These are phyloP conservation scores for Ginglymostoma cirratum DNA, from an alignment of 2,113 vertebrate genomes.

Conservation along the genomic window DNA sequence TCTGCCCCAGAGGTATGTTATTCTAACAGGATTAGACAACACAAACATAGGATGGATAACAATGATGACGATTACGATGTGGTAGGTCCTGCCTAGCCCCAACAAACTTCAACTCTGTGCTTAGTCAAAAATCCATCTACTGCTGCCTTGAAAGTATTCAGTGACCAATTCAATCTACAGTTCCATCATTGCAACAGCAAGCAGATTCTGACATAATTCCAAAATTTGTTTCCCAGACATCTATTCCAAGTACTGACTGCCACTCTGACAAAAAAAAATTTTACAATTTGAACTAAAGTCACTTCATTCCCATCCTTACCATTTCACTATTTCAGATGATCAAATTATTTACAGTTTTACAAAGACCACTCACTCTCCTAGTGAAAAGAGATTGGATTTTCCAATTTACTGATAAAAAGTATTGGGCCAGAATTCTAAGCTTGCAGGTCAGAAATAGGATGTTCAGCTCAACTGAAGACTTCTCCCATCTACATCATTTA, in stretches of 20 bases:
- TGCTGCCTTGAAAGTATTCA: too few relatives aligned
- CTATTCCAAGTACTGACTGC: not conserved
- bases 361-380: not conserved
- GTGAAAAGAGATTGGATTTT: not conserved
- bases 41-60: too few relatives aligned
- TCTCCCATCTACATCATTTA: not conserved
- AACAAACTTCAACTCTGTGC: too few relatives aligned
- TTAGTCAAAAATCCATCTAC: too few relatives aligned
- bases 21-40: too few relatives aligned
- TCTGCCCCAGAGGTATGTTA: too few relatives aligned
- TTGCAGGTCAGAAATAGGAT: not conserved
- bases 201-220: not conserved
- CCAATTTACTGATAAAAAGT: not conserved
- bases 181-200: not conserved
- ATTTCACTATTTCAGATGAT: not conserved
- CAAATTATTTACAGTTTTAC: not conserved
- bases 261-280: not conserved
- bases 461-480: not conserved
- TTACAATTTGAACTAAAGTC: not conserved
- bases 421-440: not conserved
- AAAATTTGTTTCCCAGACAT: not conserved
- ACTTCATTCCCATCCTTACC: not conserved
- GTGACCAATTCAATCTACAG: not conserved
- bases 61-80: too few relatives aligned
- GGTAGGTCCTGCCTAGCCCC: too few relatives aligned